Conservation (phyloP, 2,888 invertebrate genomes). For the Chloromyia formosa region DNA sequence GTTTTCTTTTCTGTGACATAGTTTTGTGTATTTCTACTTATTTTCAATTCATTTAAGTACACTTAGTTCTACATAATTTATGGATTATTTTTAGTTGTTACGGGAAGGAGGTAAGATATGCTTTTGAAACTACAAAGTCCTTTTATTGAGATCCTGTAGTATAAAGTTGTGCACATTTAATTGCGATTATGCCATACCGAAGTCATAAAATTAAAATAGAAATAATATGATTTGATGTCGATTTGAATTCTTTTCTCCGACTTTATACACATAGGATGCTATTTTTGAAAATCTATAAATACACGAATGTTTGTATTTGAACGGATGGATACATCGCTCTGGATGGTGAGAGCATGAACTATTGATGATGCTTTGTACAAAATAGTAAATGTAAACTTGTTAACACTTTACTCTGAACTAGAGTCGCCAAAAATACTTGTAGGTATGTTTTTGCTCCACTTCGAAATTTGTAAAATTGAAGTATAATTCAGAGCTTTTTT, state of each 20-base stretch:
- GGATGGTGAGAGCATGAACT: slow-evolving; percentile 17
- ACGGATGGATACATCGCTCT: slow-evolving; percentile 17
- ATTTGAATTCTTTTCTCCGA: slow-evolving; percentile 14
- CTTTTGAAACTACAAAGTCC: neutral
- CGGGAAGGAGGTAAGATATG: slow-evolving; percentile 18
- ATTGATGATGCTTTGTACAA: slow-evolving; percentile 7
- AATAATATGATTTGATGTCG: slow-evolving; percentile 41
- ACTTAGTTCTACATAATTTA: neutral
- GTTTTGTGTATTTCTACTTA: slow-evolving; percentile 8
- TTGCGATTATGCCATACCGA: neutral
- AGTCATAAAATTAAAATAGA: slow-evolving; percentile 12
- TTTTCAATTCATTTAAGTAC: neutral
- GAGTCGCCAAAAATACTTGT: neutral
- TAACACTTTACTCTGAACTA: neutral
- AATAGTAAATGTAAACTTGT: slow-evolving; percentile 8
- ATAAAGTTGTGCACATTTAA: neutral
- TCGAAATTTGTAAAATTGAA: no score
- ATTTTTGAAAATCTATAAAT: slow-evolving; percentile 50
- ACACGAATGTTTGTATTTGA: slow-evolving; percentile 44
- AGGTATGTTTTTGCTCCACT: no score
- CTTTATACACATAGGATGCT: slow-evolving; percentile 32
- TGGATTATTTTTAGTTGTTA: slow-evolving; percentile 8
- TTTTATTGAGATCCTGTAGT: neutral
- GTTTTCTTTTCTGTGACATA: neutral
- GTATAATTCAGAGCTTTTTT: no score